phyloP scores from a whole-genome alignment of 2,797 vertebrate species.

The Sphenodon punctatus region DNA sequence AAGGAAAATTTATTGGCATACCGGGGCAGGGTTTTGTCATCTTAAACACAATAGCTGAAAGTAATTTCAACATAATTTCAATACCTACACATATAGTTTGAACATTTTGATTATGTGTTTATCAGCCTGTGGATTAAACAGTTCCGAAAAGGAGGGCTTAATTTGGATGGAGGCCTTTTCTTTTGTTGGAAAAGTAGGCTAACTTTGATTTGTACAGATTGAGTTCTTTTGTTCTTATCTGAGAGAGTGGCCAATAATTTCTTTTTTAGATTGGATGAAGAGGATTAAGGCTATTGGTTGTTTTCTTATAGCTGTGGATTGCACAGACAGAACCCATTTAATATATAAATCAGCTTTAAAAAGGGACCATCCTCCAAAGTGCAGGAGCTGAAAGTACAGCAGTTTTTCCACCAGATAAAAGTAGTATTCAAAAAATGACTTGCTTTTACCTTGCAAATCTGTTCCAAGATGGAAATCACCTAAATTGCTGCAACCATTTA shows the following conservation, averaged over 20 bases:
- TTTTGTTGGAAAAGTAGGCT: conserved; percentile 20
- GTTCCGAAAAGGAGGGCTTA: neutral
- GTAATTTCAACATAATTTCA: neutral
- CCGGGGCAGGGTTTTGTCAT: neutral
- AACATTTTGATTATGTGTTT: conserved; percentile 1
- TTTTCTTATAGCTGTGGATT: conserved; percentile 40
- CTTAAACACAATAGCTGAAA: neutral
- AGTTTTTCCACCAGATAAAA: conserved; percentile 29
- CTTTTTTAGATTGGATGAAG: conserved; percentile 20
- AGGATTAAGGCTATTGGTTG: neutral
- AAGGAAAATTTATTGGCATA: neutral
- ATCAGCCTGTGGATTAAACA: neutral
- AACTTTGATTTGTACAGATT: neutral
- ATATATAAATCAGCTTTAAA: conserved; percentile 30
- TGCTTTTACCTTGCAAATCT: conserved; percentile 8
- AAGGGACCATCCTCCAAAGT: conserved; percentile 34
- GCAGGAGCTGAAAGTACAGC: conserved; percentile 9
- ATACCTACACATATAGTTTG: neutral
- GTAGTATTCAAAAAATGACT: conserved; percentile 1
- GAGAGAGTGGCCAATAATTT: conserved; percentile 9
- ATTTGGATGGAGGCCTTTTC: neutral
- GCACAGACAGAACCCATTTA: conserved; percentile 42
- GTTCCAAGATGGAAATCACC: conserved; percentile 17
- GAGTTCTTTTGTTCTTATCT: neutral
- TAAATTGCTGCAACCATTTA: neutral